phyloP scores from a whole-genome alignment of 2,113 vertebrate species.

The Toxotes jaculatrix region DNA sequence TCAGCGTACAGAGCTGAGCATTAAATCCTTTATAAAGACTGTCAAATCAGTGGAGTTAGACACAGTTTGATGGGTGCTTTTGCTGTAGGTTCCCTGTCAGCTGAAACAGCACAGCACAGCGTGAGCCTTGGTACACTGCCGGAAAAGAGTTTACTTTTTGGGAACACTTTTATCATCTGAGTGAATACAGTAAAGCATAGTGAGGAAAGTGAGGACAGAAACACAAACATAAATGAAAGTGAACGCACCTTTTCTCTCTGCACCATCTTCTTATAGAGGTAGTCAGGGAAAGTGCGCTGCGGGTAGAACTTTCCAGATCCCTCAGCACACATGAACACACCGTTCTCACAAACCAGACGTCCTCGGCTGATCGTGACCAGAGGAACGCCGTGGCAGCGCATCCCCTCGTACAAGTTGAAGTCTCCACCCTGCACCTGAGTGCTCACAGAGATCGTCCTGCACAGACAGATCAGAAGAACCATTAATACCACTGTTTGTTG shows the following conservation, averaged over 20 bases:
- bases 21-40: constrained; percentile 49
- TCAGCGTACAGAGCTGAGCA: constrained; percentile 36
- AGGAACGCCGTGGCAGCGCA: constrained; percentile 94
- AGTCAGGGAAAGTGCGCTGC: constrained; percentile 93
- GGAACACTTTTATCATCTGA: not conserved
- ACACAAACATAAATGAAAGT: not conserved
- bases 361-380: constrained; percentile 97
- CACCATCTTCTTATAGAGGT: constrained; percentile 98
- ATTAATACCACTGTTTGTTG: not conserved
- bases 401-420: constrained; percentile 94
- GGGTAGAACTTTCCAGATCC: constrained; percentile 97
- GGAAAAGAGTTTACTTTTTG: not conserved
- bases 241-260: constrained; percentile 93
- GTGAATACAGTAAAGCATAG: not conserved
- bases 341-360: constrained; percentile 94
- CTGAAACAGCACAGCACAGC: constrained; percentile 29
- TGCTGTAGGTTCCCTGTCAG: constrained; percentile 14
- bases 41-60: constrained; percentile 35
- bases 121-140: not conserved
- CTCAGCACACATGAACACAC: constrained; percentile 96
- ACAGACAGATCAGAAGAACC: not conserved
- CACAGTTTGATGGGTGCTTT: constrained; percentile 38
- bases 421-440: constrained; percentile 96
- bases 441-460: constrained; percentile 93
- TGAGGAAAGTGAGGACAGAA: not conserved